Conservation (phyloP, 2,797 vertebrate species). For the Adrianichthys oophorus region DNA sequence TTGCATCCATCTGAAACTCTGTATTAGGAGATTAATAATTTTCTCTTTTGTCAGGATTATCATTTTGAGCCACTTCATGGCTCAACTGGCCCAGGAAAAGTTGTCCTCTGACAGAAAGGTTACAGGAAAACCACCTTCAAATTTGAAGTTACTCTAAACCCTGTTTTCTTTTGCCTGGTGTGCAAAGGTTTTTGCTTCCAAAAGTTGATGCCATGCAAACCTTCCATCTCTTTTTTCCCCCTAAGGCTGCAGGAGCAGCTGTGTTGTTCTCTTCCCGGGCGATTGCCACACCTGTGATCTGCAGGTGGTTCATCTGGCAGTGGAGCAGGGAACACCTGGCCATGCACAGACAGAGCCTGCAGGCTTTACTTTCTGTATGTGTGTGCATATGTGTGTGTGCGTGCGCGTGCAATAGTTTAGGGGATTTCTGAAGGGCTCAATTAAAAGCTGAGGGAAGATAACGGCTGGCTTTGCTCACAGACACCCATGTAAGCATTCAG, state of each 20-base stretch:
- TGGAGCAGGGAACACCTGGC: conserved; percentile 83
- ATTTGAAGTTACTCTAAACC: conserved; percentile 18
- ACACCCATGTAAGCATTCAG: conserved; percentile 23
- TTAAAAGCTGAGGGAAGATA: conserved; percentile 71
- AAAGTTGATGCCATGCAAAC: conserved; percentile 57
- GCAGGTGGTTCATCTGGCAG: conserved; percentile 88
- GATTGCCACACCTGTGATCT: conserved; percentile 83
- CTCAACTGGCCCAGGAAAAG: no score
- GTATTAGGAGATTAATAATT: no score
- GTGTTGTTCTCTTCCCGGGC: conserved; percentile 79
- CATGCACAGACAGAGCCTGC: conserved; percentile 60
- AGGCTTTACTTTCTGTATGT: conserved; percentile 43
- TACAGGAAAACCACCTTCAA: not conserved
- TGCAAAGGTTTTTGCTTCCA: conserved; percentile 49
- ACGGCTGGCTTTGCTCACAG: conserved; percentile 50
- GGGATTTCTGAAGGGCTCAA: conserved; percentile 68
- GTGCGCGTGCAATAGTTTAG: conserved; percentile 34
- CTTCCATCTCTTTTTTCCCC: conserved; percentile 47
- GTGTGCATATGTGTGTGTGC: conserved; percentile 28
- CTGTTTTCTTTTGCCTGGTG: conserved; percentile 27
- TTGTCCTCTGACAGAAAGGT: not conserved
- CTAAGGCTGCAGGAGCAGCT: conserved; percentile 79
- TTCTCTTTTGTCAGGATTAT: no score
- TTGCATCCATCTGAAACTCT: no score
- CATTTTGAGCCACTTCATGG: no score